Conservation (phyloP, 2,113 vertebrate species). For the Cyrtonyx montezumae region DNA sequence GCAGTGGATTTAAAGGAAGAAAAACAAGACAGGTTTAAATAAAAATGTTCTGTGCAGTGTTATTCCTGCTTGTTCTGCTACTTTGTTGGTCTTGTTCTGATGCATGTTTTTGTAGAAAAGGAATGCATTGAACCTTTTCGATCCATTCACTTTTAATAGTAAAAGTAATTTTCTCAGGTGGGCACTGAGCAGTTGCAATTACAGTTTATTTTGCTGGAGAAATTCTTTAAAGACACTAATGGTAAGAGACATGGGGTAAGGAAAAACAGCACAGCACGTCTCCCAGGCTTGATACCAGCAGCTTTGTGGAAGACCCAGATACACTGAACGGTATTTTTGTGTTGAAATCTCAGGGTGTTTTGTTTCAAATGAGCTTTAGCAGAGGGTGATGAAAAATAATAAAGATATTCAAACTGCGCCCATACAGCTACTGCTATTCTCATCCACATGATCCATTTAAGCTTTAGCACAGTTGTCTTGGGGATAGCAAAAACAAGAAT, state of each 20-base stretch:
- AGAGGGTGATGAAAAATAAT: conserved; percentile 4
- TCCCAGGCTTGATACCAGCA: conserved; percentile 8
- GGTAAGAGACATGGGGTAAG: conserved; percentile 12
- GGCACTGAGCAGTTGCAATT: conserved; percentile 48
- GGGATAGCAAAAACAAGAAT: not conserved
- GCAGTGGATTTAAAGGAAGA: not conserved
- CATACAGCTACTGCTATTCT: not conserved
- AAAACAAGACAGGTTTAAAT: not conserved
- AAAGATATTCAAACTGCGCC: not conserved
- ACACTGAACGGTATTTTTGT: not conserved
- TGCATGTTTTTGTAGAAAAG: not conserved
- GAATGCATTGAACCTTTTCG: not conserved
- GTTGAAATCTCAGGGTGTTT: not conserved
- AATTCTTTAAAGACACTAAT: conserved; percentile 52
- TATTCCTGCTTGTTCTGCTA: conserved; percentile 8
- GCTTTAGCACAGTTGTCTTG: not conserved
- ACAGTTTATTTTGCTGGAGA: conserved; percentile 36
- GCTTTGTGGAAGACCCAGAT: conserved; percentile 2
- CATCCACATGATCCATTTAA: not conserved
- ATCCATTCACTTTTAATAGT: conserved; percentile 44
- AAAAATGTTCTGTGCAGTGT: not conserved
- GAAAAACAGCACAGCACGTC: conserved; percentile 39
- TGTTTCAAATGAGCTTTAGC: not conserved
- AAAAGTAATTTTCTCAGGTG: conserved; percentile 66
- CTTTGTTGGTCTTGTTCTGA: not conserved